A percentile compares a stretch with the other conserved stretches of the same genome.
phyloP scores from a whole-genome alignment of 2,113 vertebrate genomes.

The Pachyramphus minor region DNA sequence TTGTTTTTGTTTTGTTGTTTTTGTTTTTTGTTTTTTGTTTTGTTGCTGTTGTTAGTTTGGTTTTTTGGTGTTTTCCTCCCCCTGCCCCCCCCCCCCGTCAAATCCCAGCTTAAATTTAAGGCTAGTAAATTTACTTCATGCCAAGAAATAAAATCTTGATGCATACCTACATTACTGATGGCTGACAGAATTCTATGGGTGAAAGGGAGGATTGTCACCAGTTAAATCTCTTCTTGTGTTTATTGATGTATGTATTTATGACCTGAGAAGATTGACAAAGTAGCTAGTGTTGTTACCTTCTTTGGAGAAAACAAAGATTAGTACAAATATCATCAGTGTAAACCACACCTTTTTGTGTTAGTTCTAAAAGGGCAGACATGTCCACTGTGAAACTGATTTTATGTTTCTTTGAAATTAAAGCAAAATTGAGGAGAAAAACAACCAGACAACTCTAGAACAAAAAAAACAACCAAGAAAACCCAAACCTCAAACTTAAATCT shows the following conservation, averaged over 20 bases:
- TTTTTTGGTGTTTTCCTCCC: no score
- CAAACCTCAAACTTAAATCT: no score
- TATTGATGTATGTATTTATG: neutral
- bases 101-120: neutral
- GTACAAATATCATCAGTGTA: neutral
- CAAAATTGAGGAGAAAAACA: no score
- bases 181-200: neutral
- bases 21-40: no score
- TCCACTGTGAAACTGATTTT: neutral
- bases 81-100: no score
- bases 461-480: no score
- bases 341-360: neutral
- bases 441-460: no score
- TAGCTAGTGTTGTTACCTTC: neutral
- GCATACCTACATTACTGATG: neutral
- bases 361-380: neutral
- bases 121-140: neutral
- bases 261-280: neutral
- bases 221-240: neutral
- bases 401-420: neutral
- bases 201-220: neutral
- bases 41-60: no score
- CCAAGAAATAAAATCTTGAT: neutral
- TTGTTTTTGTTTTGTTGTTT: no score
- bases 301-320: neutral